phyloP scores from a whole-genome alignment of 2,888 invertebrate genomes.

The Diaperis boleti region DNA sequence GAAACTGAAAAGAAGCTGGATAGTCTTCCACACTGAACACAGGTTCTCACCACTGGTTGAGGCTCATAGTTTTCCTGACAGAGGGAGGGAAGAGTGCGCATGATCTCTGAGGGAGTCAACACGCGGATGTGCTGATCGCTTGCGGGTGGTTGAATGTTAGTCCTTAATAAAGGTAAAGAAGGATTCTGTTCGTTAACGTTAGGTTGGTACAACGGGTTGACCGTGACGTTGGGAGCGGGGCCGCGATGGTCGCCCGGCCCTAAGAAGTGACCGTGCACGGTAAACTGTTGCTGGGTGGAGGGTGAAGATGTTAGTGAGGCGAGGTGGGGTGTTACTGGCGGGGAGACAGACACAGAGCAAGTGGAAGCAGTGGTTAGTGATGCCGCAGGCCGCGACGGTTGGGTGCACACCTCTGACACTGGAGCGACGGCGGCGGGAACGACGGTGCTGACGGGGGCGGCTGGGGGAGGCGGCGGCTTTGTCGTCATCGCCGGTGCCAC shows the following conservation, averaged over 20 bases:
- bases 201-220: slow-evolving; percentile 70
- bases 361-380: slow-evolving; percentile 61
- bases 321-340: slow-evolving; percentile 46
- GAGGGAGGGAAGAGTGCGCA: slow-evolving; percentile 90
- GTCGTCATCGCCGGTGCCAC: slow-evolving; percentile 57
- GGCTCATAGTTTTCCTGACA: slow-evolving; percentile 78
- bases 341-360: slow-evolving; percentile 60
- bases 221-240: slow-evolving; percentile 78
- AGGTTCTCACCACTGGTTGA: slow-evolving; percentile 67
- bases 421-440: slow-evolving; percentile 54
- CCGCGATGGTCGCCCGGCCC: slow-evolving; percentile 69
- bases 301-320: slow-evolving; percentile 56
- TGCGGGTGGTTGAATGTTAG: slow-evolving; percentile 55
- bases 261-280: slow-evolving; percentile 65
- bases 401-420: slow-evolving; percentile 67
- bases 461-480: slow-evolving; percentile 42
- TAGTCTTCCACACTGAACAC: slow-evolving; percentile 50
- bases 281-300: slow-evolving; percentile 65
- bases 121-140: slow-evolving; percentile 88
- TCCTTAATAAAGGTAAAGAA: slow-evolving; percentile 31
- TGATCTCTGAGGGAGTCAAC: slow-evolving; percentile 90
- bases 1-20: slow-evolving; percentile 46
- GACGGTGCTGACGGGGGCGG: slow-evolving; percentile 50
- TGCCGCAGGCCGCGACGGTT: slow-evolving; percentile 57
- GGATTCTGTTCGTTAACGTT: slow-evolving; percentile 36